Conservation (phyloP, 2,797 vertebrate species). For the Phalanger gymnotis region DNA sequence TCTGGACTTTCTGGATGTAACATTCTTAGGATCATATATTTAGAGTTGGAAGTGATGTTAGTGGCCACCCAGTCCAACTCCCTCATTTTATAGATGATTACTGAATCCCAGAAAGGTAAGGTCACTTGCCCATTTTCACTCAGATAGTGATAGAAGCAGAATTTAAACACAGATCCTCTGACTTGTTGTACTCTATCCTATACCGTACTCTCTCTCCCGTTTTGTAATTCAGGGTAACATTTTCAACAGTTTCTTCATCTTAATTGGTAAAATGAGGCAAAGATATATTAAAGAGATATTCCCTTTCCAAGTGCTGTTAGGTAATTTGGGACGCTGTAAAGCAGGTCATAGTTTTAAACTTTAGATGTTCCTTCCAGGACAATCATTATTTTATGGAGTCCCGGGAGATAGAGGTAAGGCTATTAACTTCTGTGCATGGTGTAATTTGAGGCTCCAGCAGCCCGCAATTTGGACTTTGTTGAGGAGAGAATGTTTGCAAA, state of each 20-base stretch:
- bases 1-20: background rate
- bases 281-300: conserved; percentile 46
- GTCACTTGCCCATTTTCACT: background rate
- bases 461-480: conserved; percentile 40
- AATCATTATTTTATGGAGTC: conserved; percentile 67
- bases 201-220: background rate
- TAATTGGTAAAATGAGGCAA: conserved; percentile 52
- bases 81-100: background rate
- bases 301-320: conserved; percentile 69
- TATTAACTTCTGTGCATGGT: conserved; percentile 61
- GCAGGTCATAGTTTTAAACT: conserved; percentile 63
- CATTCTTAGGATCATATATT: background rate
- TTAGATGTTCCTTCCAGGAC: conserved; percentile 59
- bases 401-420: conserved; percentile 52
- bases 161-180: background rate
- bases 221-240: background rate
- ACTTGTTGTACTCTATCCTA: background rate
- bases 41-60: background rate
- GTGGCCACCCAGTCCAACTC: background rate
- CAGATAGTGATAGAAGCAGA: background rate
- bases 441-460: conserved; percentile 66
- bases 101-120: background rate
- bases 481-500: conserved; percentile 66
- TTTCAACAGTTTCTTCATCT: background rate
- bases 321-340: conserved; percentile 64